Evolutionary conservation across 1,140 invertebrate genomes (phyloP).

Genomic region (Lutraria rhynchaena): DNA sequence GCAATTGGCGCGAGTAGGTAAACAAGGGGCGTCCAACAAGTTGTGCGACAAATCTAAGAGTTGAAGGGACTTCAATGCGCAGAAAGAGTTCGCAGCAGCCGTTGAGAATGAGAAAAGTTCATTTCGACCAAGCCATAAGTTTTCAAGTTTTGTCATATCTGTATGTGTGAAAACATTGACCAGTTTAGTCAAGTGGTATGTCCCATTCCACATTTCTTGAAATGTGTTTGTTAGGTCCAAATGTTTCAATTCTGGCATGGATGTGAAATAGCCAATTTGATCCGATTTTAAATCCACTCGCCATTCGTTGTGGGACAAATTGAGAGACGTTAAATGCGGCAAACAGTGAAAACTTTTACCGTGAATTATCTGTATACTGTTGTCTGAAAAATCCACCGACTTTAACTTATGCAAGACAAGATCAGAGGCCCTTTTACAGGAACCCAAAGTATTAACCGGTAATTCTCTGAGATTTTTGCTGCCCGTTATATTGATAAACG

Average conservation of each 20-base stretch:
- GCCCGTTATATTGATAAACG: conserved; percentile 36
- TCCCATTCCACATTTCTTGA: conserved; percentile 39
- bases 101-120: conserved; percentile 47
- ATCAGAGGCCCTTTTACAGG: conserved; percentile 21
- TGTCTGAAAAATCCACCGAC: conserved; percentile 58
- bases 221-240: conserved; percentile 52
- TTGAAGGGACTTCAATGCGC: conserved; percentile 30
- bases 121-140: conserved; percentile 51
- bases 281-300: conserved; percentile 3
- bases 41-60: conserved; percentile 58
- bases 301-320: conserved; percentile 60
- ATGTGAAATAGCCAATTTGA: conserved; percentile 49
- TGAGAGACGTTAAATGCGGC: conserved; percentile 40
- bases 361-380: conserved; percentile 52
- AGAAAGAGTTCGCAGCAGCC: conserved; percentile 48
- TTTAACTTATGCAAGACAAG: conserved; percentile 14
- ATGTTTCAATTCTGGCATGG: conserved; percentile 9
- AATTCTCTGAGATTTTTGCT: conserved; percentile 43
- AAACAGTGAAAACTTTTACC: conserved; percentile 61
- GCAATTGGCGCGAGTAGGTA: conserved; percentile 37
- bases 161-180: conserved; percentile 47
- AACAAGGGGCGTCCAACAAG: conserved; percentile 6
- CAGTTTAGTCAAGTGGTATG: conserved; percentile 33
- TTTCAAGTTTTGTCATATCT: conserved; percentile 37
- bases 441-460: conserved; percentile 38